A percentile compares a stretch with the other conserved stretches of the same genome.
Evolutionary conservation across 2,888 invertebrate genomes (phyloP).

Genomic region (Lacanobia oleracea): DNA sequence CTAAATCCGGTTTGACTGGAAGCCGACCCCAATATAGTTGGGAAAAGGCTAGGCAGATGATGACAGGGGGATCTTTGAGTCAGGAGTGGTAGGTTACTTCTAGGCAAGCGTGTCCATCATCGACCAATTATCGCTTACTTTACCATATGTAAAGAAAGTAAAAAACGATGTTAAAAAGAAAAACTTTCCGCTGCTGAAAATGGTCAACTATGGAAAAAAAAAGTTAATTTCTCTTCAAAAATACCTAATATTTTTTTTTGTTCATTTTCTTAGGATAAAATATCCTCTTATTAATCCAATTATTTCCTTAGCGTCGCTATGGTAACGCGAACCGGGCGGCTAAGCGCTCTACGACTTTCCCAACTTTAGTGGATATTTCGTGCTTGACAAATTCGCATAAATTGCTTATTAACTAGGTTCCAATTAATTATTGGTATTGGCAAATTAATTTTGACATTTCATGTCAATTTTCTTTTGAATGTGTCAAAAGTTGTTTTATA

Average conservation of each 20-base stretch:
- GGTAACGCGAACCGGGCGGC: neutral
- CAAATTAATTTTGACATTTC: slow-evolving; percentile 23
- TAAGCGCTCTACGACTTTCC: slow-evolving; percentile 22
- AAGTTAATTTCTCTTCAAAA: neutral
- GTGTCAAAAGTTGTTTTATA: slow-evolving; percentile 1
- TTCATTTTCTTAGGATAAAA: neutral
- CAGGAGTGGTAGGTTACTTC: no score
- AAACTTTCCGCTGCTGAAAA: neutral
- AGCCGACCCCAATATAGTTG: no score
- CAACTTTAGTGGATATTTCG: slow-evolving; percentile 38
- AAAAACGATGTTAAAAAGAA: no score
- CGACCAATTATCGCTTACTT: no score
- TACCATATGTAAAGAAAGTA: no score
- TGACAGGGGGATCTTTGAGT: no score
- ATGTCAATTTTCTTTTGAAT: slow-evolving; percentile 22
- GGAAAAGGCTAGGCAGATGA: no score
- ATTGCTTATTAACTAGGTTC: slow-evolving; percentile 45
- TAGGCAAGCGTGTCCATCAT: no score
- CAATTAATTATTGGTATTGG: slow-evolving; percentile 49
- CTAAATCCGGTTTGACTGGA: no score
- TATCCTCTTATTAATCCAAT: slow-evolving; percentile 23
- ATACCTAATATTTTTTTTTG: neutral
- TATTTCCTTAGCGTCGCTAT: slow-evolving; percentile 3
- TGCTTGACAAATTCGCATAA: slow-evolving; percentile 50
- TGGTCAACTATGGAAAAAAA: neutral